Evolutionary conservation across 1,140 invertebrate genomes (phyloP), one percentile per base, ranked within the genome.

Genomic region (Trachymyrmex cornetzi): DNA sequence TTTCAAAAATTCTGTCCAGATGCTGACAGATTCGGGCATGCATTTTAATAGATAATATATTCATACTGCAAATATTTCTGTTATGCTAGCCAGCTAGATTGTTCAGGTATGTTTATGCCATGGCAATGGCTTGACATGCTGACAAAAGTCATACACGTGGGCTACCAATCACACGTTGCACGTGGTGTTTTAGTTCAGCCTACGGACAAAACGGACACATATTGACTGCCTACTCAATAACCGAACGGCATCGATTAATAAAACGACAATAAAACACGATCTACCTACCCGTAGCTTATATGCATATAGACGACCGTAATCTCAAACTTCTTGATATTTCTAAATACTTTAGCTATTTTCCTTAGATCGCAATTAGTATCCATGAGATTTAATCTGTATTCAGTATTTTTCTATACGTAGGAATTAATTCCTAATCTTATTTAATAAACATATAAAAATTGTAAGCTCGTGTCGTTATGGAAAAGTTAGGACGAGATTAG

Each of bases 211-310:
- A 22, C 57, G 14, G 53, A 22, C 64, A 72, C 38, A 50, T 53
- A 82, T 48, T 44, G 48, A 66, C 84, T 85, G 79, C 79, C 86
- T 87, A 85, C 75, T 90, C 91, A 80, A 91, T 90, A 88, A 86
- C 77, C 67, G 34, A 82, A 82, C 81, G 79, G 77, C 72, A 72
- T 90, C 72, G 87, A 90, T 91, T 92, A 91, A 91, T 91, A 88
- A 92, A 92, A 91, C 85, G 91, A 91, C 90, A 90, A 91, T 90
- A 90, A 90, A 91, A 92, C 72, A 86, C 59, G 57, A 63, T 3
- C 59, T 80, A 61, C 81, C 77, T 86, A 86, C 50, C 61, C 66
- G 79, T 27, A 44, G 2, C 38, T 44, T 44, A 55, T 44, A 55
- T 27, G 55, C 34, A 38, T 74, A 84, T 38, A 7, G 48, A 69